These are phyloP conservation scores for Acanthiza pusilla DNA, from an alignment of 2,797 vertebrate genomes.

Conservation along the genomic window DNA sequence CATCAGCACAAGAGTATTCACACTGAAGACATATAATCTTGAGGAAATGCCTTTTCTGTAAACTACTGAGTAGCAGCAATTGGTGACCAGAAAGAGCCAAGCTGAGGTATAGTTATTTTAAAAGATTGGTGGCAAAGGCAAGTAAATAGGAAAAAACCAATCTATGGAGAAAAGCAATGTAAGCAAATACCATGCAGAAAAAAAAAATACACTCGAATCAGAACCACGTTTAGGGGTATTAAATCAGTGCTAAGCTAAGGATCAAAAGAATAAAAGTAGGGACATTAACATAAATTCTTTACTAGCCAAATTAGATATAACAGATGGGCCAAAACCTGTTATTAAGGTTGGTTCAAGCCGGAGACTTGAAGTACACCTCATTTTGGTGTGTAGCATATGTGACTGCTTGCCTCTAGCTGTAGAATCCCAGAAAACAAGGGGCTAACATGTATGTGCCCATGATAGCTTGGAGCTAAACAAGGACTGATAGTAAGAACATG, in stretches of 20 bases:
- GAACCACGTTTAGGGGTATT: not conserved
- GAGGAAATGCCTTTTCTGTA: not conserved
- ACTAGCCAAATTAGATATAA: not conserved
- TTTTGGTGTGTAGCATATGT: not conserved
- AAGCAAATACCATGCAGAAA: not conserved
- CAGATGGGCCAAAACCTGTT: not conserved
- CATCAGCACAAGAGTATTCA: not conserved
- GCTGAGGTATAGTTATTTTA: not conserved
- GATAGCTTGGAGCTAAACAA: not conserved
- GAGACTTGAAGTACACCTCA: not conserved
- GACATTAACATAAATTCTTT: not conserved
- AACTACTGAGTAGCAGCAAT: not conserved
- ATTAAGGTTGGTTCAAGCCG: not conserved
- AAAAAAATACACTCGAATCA: not conserved
- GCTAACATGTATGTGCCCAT: not conserved
- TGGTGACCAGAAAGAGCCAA: not conserved
- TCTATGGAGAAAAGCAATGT: not conserved
- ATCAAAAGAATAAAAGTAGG: not conserved
- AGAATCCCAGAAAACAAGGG: not conserved
- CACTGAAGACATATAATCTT: not conserved
- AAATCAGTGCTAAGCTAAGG: not conserved
- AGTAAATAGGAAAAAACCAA: not conserved
- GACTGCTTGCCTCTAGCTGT: not conserved
- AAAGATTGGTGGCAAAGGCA: not conserved
- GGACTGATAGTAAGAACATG: not conserved